These are phyloP conservation scores for Andinoacara biseriatus DNA, from an alignment of 2,113 vertebrate species.

Conservation along the genomic window DNA sequence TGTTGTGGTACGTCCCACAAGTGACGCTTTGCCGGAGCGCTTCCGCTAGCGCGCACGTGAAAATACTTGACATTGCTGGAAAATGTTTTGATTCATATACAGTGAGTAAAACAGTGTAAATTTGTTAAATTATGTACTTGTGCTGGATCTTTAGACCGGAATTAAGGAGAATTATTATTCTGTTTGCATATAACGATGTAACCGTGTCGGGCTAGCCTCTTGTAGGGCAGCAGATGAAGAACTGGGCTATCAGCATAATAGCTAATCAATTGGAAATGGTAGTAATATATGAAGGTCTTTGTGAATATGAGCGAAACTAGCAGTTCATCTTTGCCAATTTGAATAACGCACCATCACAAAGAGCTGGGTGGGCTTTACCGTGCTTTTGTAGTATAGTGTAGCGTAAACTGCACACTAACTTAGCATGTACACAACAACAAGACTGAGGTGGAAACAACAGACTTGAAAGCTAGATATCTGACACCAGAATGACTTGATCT, in stretches of 20 bases:
- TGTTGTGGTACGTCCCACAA: conserved; percentile 33
- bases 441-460: background rate
- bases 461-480: conserved; percentile 27
- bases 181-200: background rate
- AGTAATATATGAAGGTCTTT: background rate
- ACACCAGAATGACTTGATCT: background rate
- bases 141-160: background rate
- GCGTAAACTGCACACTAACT: background rate
- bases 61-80: conserved; percentile 33
- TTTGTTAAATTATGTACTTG: fast-evolving
- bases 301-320: background rate
- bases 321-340: background rate
- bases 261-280: background rate
- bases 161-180: background rate
- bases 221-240: background rate
- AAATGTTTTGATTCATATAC: background rate
- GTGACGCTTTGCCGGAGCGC: conserved; percentile 14
- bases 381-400: background rate
- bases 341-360: background rate
- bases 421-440: background rate
- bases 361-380: background rate
- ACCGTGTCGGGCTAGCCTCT: background rate
- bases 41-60: conserved; percentile 37
- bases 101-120: conserved; percentile 19
- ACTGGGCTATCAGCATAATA: background rate